These are phyloP conservation scores for Cacatua alba DNA, from an alignment of 2,113 vertebrate species.

Conservation along the genomic window DNA sequence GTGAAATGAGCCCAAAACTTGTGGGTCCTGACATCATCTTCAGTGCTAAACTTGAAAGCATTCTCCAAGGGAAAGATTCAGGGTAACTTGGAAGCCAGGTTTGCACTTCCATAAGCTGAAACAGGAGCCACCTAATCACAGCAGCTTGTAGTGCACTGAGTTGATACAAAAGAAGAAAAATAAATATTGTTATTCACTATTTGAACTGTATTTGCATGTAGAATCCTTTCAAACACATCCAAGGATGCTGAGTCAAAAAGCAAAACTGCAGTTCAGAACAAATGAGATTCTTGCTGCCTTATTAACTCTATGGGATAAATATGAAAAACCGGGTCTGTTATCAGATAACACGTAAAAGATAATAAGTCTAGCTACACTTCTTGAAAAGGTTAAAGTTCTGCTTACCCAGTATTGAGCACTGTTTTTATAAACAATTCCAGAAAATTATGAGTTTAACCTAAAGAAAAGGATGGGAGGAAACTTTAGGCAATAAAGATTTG, in stretches of 20 bases:
- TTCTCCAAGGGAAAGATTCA: neutral
- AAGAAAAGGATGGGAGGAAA: neutral
- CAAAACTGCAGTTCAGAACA: neutral
- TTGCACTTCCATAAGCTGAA: neutral
- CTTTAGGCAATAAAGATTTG: neutral
- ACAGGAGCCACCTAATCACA: neutral
- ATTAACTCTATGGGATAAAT: neutral
- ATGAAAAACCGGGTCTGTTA: neutral
- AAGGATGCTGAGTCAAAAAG: neutral
- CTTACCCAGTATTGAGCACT: neutral
- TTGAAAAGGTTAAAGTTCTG: neutral
- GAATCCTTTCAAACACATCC: neutral
- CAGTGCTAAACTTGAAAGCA: neutral
- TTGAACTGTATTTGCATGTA: neutral
- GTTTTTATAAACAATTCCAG: neutral
- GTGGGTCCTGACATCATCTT: neutral
- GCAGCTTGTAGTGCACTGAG: neutral
- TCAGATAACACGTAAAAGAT: neutral
- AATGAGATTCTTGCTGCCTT: neutral
- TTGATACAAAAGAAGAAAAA: neutral
- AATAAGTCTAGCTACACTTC: neutral
- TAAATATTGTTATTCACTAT: neutral
- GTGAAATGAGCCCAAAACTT: neutral
- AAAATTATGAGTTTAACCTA: neutral
- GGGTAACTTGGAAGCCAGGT: neutral